These are phyloP conservation scores for Cerastis rubricosa DNA, from an alignment of 2,888 invertebrate species.

Conservation along the genomic window DNA sequence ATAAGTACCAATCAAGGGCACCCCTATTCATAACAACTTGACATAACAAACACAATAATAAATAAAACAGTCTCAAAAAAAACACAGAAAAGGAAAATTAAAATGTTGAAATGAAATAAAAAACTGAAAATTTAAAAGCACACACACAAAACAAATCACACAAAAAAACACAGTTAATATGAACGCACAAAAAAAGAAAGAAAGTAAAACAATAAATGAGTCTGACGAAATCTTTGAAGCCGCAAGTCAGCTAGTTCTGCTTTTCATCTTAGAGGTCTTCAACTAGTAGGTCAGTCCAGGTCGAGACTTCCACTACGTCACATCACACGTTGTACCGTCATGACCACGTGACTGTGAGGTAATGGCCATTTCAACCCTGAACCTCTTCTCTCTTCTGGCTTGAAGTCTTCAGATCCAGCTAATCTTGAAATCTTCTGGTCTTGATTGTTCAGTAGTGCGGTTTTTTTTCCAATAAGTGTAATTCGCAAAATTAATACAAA, in stretches of 20 bases:
- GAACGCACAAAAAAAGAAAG: background rate
- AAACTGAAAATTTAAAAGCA: background rate
- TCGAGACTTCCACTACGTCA: conserved; percentile 90
- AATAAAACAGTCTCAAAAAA: background rate
- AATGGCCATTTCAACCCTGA: conserved; percentile 89
- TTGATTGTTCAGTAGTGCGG: background rate
- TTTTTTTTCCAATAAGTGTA: background rate
- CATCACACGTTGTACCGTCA: conserved; percentile 89
- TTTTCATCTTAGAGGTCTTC: background rate
- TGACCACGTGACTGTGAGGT: conserved; percentile 90
- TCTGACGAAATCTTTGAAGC: background rate
- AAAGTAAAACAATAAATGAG: background rate
- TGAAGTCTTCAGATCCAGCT: no score
- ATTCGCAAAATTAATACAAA: background rate
- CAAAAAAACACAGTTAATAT: background rate
- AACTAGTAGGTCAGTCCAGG: conserved; percentile 73
- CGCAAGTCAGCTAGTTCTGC: background rate
- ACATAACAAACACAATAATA: background rate
- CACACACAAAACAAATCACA: background rate
- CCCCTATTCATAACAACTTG: background rate
- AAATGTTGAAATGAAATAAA: background rate
- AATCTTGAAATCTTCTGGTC: conserved; percentile 55
- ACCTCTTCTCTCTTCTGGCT: conserved; percentile 73
- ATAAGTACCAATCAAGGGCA: background rate
- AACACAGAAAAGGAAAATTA: background rate